A percentile compares a stretch with the other conserved stretches of the same genome.
Conservation (phyloP, 2,797 vertebrate species). For the Allobates femoralis region DNA sequence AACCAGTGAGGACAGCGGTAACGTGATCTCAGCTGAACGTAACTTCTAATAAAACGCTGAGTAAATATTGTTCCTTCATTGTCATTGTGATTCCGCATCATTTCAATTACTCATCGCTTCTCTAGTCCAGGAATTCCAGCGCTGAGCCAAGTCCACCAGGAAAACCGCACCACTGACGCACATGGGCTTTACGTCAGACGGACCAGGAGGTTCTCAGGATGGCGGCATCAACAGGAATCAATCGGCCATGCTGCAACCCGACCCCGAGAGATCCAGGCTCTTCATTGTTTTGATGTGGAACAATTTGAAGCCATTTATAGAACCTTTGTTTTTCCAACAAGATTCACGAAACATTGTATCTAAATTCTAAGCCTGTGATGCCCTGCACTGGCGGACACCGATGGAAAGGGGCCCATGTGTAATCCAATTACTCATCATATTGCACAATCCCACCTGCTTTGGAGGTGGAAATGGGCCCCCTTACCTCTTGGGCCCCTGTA, state of each 20-base stretch:
- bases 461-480: no score
- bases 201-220: background rate
- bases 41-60: conserved; percentile 22
- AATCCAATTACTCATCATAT: no score
- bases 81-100: background rate
- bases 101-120: conserved; percentile 12
- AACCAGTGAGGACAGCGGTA: conserved; percentile 6
- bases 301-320: background rate
- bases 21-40: background rate
- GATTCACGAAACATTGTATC: background rate
- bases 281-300: background rate
- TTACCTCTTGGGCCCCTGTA: no score
- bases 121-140: background rate
- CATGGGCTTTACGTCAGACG: background rate
- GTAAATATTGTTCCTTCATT: conserved; percentile 33
- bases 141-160: background rate
- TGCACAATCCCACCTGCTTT: no score
- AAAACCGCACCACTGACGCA: background rate
- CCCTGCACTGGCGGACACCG: no score
- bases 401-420: no score
- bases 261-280: no score
- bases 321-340: background rate
- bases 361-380: no score
- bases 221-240: background rate
- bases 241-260: no score